Conservation (phyloP, 2,113 vertebrate species). For the Propithecus coquereli region DNA sequence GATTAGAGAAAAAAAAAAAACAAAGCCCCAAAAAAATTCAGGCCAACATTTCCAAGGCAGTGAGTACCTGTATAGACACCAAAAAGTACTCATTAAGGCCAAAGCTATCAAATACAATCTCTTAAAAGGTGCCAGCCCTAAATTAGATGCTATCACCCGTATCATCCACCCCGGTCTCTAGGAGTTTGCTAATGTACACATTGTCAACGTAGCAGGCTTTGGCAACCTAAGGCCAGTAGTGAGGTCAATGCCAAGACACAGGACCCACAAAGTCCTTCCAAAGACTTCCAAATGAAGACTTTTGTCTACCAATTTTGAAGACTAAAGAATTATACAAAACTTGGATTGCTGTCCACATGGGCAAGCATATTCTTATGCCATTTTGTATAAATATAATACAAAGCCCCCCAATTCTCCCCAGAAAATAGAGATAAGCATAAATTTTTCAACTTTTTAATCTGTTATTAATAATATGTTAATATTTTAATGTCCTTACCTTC, state of each 20-base stretch:
- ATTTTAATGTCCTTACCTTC: conserved; percentile 27
- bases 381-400: conserved; percentile 30
- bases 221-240: not conserved
- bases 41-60: conserved; percentile 76
- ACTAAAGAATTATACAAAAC: conserved; percentile 24
- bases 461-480: conserved; percentile 10
- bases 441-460: conserved; percentile 4
- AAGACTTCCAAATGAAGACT: not conserved
- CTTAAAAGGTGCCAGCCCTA: not conserved
- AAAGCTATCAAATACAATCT: conserved; percentile 28
- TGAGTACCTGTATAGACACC: not conserved
- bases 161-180: not conserved
- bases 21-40: conserved; percentile 86
- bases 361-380: not conserved
- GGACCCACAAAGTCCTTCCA: not conserved
- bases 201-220: not conserved
- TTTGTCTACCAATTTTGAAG: not conserved
- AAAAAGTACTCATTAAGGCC: not conserved
- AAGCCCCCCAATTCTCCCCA: not conserved
- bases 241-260: not conserved
- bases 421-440: not conserved
- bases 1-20: too few species aligned
- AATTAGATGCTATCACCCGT: not conserved
- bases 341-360: not conserved
- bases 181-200: not conserved